Base-by-base conservation (phyloP, 1,140 invertebrate species). In the Bombus fervidus region DNA sequence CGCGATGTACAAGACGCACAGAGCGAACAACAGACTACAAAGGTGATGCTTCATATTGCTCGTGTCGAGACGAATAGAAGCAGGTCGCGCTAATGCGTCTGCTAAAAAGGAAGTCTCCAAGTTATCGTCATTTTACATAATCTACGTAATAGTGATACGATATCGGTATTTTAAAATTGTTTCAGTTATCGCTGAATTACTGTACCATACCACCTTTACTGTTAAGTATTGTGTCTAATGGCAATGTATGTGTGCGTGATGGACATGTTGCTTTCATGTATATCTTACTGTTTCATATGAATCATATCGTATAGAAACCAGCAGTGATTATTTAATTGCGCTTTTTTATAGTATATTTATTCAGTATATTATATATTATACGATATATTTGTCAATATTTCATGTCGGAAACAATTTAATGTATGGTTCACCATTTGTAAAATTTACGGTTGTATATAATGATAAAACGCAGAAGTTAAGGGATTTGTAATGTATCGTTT, bases 141-240 rank as follows among this genome's bases (percentile, higher is more conserved):
- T 18, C 0, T 12, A 13, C 25, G 34, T 34, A 34, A 1, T 34
- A 1, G 2, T 34, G 34, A 34, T 34, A 34, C 34, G 34, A 34
- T 34, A 34, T 34, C 34, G 34, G 34, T 34, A 34, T 34, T 34
- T 34, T 34, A 1, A 34, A 34, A 34, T 34, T 1, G 34, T 34
- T 34, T 34, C 1, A 34, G 34, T 34, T 34, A 34, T 34, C 34
- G 1, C 34, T 18, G 1, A 13, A 13, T 62, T 62, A 3, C 0
- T 0, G 9, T 10, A 0, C 0, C 3, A 28, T n/a, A 62, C 0
- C 12, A 0, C 3, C 1, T n/a, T 0, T n/a, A n/a, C 3, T 2
- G 5, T 53, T 53, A 53, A 53, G 0, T 53, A 53, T 53, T 39
- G 6, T 1, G 3, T n/a, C n/a, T 1, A n/a, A 13, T n/a, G 3